Base-by-base conservation (phyloP, 1,140 invertebrate genomes). In the Wiebesia pumilae region DNA sequence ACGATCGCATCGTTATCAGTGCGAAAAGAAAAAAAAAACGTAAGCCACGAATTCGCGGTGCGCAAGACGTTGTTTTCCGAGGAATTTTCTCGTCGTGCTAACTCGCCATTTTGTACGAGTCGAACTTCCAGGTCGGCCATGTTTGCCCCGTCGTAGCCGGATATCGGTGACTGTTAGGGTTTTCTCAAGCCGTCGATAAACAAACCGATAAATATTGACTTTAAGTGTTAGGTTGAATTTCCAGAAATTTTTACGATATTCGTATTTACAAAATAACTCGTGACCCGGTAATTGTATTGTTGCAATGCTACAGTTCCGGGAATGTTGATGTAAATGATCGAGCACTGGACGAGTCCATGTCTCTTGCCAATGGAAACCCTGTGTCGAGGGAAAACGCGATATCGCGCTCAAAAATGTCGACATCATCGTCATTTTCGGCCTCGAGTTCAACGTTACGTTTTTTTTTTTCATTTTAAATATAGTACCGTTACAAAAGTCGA, bases 91-190 rank as follows among this genome's bases (percentile, higher is more conserved):
- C 73, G 24, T 7, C 35, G n/a, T 35, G 24, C 27, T 38, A 10
- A 85, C 75, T 90, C 92, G 93, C 93, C 93, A 94, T 93, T 91
- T 94, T 93, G 92, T 90, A 89, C 89, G 89, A 90, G 89, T 84
- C 88, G 88, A 89, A 91, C 89, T 91, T 91, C 89, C 88, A 88
- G 69, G 89, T 88, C 92, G 88, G 93, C 93, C 93, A 93, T 94
- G 88, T 94, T 92, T 81, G 85, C 73, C 77, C 82, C 84, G 58
- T 62, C 21, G 47, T 38, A 33, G 84, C 27, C n/a, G 84, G 40
- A 75, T 43, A 75, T 38, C 71, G 38, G 40, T 19, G 24, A 43
- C 19, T 21, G 40, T 75, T 27, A 40, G 35, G 69, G 43, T 75
- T 75, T 75, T n/a, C 38, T 75, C 40, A 16, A 27, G 21, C 0